Percentiles rank a stretch among this genome's conserved stretches.
Evolutionary conservation across 2,888 invertebrate species (phyloP).

Genomic region (Fragum whitleyi): DNA sequence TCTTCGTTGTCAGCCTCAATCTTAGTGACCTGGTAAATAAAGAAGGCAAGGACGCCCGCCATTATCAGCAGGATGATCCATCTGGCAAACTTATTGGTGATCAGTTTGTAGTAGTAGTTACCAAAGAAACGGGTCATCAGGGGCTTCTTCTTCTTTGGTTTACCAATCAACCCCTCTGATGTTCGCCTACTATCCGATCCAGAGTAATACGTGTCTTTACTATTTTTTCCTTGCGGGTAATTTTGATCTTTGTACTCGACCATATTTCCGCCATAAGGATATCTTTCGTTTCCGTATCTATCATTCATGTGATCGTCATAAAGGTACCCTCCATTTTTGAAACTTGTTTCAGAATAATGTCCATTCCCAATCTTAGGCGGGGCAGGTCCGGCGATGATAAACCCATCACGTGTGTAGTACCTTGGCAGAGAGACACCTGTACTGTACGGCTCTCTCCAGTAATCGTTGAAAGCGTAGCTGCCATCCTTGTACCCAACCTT

Average conservation of each 20-base stretch:
- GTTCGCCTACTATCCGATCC: background rate
- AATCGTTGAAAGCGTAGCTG: background rate
- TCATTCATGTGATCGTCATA: background rate
- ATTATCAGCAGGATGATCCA: conserved; percentile 70
- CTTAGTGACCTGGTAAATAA: conserved; percentile 67
- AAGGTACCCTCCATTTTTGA: background rate
- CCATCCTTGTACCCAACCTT: background rate
- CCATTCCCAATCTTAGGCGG: background rate
- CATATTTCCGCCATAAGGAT: background rate
- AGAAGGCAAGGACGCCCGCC: conserved; percentile 55
- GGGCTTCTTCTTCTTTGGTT: conserved; percentile 31
- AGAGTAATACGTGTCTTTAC: background rate
- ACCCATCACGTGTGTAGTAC: conserved; percentile 1
- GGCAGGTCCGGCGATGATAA: background rate
- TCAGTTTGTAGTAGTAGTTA: conserved; percentile 70
- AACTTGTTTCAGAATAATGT: background rate
- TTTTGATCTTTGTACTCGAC: background rate
- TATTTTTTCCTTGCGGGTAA: background rate
- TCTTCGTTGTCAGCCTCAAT: conserved; percentile 75
- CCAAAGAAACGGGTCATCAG: conserved; percentile 66
- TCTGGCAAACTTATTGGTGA: conserved; percentile 66
- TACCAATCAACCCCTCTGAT: background rate
- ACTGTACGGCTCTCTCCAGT: background rate
- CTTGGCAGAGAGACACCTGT: background rate
- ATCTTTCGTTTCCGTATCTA: background rate